Conservation (phyloP, 2,888 invertebrate species). For the Pheosia tremula region DNA sequence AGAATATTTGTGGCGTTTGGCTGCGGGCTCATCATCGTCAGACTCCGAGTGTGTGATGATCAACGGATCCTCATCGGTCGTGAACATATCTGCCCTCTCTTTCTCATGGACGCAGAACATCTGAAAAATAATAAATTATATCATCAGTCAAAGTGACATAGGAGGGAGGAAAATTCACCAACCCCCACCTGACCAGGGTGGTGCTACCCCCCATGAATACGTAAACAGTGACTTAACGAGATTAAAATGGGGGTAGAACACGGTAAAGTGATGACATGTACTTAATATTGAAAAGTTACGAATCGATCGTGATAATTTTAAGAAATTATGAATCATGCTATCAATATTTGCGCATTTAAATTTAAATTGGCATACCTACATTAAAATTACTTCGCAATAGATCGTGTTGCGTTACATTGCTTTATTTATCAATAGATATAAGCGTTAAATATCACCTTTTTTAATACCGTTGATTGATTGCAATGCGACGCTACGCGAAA, state of each 20-base stretch:
- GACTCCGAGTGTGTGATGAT: conserved; percentile 61
- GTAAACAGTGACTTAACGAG: no score
- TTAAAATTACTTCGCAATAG: no score
- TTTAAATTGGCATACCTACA: no score
- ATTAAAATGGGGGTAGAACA: no score
- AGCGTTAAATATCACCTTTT: background rate
- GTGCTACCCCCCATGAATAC: no score
- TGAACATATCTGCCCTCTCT: conserved; percentile 48
- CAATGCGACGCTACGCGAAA: conserved; percentile 34
- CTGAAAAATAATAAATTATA: conserved; percentile 41
- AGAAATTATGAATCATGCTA: conserved; percentile 26
- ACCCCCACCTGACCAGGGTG: no score
- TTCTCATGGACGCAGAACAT: conserved; percentile 79
- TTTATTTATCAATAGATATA: background rate
- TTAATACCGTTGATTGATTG: background rate
- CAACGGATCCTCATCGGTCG: conserved; percentile 60
- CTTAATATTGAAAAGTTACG: no score
- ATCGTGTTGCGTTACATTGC: no score
- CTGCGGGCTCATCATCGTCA: conserved; percentile 69
- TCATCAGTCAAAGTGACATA: no score
- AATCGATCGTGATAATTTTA: conserved; percentile 9
- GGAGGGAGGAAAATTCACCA: no score
- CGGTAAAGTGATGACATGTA: no score
- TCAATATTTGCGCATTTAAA: no score
- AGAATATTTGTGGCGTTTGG: conserved; percentile 64